Percentiles rank a stretch among this genome's conserved stretches.
Conservation (phyloP, 2,888 invertebrate genomes). For the Brachyptera risi region DNA sequence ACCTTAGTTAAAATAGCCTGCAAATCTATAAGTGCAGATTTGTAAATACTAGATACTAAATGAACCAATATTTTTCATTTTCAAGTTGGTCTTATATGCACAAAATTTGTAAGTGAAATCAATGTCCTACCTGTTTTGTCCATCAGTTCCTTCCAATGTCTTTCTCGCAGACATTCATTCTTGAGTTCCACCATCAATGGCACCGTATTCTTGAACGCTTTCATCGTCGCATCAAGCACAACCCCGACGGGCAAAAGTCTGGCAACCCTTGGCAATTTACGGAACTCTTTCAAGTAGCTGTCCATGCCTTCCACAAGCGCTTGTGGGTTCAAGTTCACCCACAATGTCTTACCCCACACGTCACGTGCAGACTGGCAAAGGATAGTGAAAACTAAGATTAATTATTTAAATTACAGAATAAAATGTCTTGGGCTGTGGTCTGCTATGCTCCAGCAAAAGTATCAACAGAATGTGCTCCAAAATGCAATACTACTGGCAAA, state of each 20-base stretch:
- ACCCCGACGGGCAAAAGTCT: constrained; percentile 57
- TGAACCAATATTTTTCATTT: no score
- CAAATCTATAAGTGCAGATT: no score
- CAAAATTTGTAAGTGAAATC: no score
- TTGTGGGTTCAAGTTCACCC: constrained; percentile 83
- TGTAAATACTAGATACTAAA: no score
- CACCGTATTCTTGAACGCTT: constrained; percentile 80
- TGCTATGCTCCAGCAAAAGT: no score
- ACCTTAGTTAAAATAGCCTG: no score
- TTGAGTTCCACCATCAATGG: constrained; percentile 88
- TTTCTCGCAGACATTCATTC: constrained; percentile 82
- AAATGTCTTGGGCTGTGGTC: no score
- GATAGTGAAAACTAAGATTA: no score
- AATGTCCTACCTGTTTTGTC: constrained; percentile 69
- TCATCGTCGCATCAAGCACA: constrained; percentile 76
- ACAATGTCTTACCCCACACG: constrained; percentile 79
- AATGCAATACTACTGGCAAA: no score
- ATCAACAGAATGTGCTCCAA: no score
- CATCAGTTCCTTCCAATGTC: constrained; percentile 91
- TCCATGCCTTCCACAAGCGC: constrained; percentile 83
- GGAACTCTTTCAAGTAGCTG: constrained; percentile 71
- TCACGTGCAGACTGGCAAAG: constrained; percentile 65
- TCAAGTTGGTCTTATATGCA: no score
- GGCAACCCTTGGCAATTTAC: constrained; percentile 64
- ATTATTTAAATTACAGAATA: no score